phyloP scores from a whole-genome alignment of 2,888 invertebrate genomes.

The Carcina quercana region DNA sequence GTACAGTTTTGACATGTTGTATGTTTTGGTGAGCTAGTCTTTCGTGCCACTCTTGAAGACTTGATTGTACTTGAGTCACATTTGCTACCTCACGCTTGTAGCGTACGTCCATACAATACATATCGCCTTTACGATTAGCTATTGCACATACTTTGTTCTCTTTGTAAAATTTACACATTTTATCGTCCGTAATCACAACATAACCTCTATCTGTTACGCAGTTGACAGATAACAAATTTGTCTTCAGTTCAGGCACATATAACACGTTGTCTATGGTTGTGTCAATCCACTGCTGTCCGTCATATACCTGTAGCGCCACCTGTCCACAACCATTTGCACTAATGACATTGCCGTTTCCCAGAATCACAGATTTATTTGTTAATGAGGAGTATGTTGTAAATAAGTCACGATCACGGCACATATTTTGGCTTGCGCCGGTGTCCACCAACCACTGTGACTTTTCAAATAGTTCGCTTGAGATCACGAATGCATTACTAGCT shows the following conservation, averaged over 20 bases:
- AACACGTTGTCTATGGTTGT: constrained; percentile 21
- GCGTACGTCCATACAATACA: constrained; percentile 6
- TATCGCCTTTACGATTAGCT: constrained; percentile 15
- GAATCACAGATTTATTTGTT: constrained; percentile 11
- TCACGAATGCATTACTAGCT: constrained; percentile 16
- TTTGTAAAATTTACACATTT: constrained; percentile 15
- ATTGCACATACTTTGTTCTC: constrained; percentile 14
- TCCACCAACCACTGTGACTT: constrained; percentile 20
- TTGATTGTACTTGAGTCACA: neutral
- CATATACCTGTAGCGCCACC: constrained; percentile 16
- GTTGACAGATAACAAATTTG: constrained; percentile 19
- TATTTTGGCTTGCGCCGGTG: constrained; percentile 19
- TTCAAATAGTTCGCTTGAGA: constrained; percentile 2
- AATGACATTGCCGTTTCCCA: constrained; percentile 15
- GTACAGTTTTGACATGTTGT: constrained; percentile 12
- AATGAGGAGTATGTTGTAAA: constrained; percentile 13
- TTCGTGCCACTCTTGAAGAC: constrained; percentile 15
- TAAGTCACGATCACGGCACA: constrained; percentile 16
- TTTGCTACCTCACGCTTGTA: constrained; percentile 3
- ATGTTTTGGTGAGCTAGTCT: constrained; percentile 18
- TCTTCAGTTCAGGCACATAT: constrained; percentile 18
- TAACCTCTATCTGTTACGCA: constrained; percentile 17
- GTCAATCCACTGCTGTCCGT: constrained; percentile 19
- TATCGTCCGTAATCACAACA: constrained; percentile 17
- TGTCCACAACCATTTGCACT: constrained; percentile 17